phyloP scores from a whole-genome alignment of 1,140 invertebrate genomes.

The Pinna nobilis region DNA sequence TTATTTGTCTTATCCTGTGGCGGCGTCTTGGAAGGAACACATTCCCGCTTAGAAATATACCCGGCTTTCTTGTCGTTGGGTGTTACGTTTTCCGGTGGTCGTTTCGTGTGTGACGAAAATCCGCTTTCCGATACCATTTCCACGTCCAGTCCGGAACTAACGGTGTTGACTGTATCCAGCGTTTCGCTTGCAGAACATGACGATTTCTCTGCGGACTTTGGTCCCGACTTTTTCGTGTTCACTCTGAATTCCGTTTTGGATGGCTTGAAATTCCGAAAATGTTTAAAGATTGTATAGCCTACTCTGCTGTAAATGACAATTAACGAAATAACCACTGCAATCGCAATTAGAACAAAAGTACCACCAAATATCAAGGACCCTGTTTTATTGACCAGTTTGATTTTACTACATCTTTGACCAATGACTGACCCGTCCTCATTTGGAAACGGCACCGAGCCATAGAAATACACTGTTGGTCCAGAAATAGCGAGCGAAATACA shows the following conservation, averaged over 20 bases:
- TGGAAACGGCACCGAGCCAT: conserved; percentile 30
- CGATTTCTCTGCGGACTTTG: background rate
- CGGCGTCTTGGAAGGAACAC: background rate
- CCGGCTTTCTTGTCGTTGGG: background rate
- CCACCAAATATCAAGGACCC: conserved; percentile 7
- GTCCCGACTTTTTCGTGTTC: background rate
- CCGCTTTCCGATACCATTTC: background rate
- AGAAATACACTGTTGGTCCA: conserved; percentile 16
- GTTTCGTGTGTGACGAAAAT: background rate
- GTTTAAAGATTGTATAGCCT: conserved; percentile 14
- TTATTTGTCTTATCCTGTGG: background rate
- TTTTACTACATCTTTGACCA: conserved; percentile 23
- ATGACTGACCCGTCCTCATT: conserved; percentile 6
- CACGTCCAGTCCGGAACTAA: background rate
- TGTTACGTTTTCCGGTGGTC: background rate
- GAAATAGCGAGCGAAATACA: background rate
- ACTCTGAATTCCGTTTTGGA: background rate
- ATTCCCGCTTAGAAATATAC: background rate
- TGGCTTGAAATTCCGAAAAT: conserved; percentile 2
- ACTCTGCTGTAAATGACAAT: conserved; percentile 16
- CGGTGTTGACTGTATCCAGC: background rate
- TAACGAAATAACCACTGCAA: background rate
- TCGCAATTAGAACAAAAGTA: background rate
- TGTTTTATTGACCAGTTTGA: conserved; percentile 13
- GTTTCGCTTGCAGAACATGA: background rate